A percentile compares a stretch with the other conserved stretches of the same genome.
phyloP scores from a whole-genome alignment of 2,888 invertebrate species.

The Cantharis lateralis region DNA sequence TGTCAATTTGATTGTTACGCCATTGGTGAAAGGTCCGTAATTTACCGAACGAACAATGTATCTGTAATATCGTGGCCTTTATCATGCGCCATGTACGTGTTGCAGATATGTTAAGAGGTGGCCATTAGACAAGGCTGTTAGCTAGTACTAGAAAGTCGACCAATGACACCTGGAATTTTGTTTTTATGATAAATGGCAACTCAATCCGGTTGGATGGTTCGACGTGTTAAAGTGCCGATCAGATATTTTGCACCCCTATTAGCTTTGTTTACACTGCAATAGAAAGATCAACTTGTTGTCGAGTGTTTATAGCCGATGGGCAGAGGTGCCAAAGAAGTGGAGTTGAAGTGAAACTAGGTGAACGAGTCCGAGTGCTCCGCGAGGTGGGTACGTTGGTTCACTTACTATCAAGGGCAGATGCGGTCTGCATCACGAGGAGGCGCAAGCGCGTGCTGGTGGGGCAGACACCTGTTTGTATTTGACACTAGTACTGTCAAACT shows the following conservation, averaged over 20 bases:
- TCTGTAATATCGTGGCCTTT: slow-evolving; percentile 23
- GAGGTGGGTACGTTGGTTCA: slow-evolving; percentile 42
- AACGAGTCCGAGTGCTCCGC: slow-evolving; percentile 31
- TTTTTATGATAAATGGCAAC: neutral
- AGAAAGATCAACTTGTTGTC: neutral
- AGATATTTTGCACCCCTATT: neutral
- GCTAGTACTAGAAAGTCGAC: slow-evolving; percentile 37
- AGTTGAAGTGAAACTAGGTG: slow-evolving; percentile 36
- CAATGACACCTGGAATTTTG: slow-evolving; percentile 34
- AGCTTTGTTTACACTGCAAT: neutral
- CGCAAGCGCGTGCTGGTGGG: slow-evolving; percentile 39
- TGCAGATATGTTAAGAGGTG: slow-evolving; percentile 21
- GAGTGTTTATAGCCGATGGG: neutral
- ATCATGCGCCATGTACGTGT: slow-evolving; percentile 29
- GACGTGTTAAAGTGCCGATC: neutral
- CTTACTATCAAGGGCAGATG: slow-evolving; percentile 50
- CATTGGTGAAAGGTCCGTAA: slow-evolving; percentile 28
- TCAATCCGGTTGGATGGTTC: neutral
- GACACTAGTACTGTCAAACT: slow-evolving; percentile 44
- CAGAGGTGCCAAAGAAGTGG: slow-evolving; percentile 22
- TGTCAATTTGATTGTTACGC: slow-evolving; percentile 2
- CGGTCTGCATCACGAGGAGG: slow-evolving; percentile 33
- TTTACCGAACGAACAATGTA: slow-evolving; percentile 10
- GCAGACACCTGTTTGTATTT: slow-evolving; percentile 44
- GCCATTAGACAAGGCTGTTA: slow-evolving; percentile 31